These are phyloP conservation scores for Eupithecia dodoneata DNA, from an alignment of 2,888 invertebrate species.

Conservation along the genomic window DNA sequence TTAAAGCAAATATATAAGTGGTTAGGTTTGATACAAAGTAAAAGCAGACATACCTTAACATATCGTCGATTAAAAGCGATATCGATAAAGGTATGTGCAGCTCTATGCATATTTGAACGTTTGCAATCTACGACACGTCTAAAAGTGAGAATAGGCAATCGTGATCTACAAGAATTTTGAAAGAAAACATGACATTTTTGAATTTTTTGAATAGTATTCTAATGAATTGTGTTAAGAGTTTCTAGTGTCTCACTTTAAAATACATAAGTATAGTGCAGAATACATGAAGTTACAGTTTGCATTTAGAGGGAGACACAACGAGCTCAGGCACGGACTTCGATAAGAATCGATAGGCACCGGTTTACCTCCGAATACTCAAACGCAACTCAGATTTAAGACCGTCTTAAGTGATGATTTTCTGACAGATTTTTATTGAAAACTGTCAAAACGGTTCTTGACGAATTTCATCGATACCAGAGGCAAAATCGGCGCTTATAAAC, in stretches of 20 bases:
- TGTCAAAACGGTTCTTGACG: neutral
- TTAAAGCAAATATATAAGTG: constrained; percentile 31
- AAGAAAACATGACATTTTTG: neutral
- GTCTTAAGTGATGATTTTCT: too few species aligned
- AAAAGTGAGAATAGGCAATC: neutral
- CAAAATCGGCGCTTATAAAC: neutral
- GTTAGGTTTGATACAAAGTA: constrained; percentile 32
- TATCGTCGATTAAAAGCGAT: constrained; percentile 16
- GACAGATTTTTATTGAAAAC: too few species aligned
- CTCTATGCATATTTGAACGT: constrained; percentile 16
- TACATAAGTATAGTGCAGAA: neutral
- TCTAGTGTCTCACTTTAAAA: neutral
- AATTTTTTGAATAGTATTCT: neutral
- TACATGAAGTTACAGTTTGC: neutral
- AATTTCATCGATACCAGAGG: neutral
- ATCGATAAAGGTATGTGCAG: constrained; percentile 11
- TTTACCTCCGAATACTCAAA: neutral
- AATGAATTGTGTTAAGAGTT: neutral
- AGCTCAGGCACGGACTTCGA: neutral
- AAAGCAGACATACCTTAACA: constrained; percentile 19
- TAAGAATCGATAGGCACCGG: neutral
- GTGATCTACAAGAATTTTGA: neutral
- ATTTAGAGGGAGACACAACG: neutral
- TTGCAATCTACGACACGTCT: neutral
- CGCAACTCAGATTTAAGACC: too few species aligned